Evolutionary conservation across 2,888 invertebrate species (phyloP), one percentile per base, ranked within the genome.

Genomic region (Cryptosula pallasiana): DNA sequence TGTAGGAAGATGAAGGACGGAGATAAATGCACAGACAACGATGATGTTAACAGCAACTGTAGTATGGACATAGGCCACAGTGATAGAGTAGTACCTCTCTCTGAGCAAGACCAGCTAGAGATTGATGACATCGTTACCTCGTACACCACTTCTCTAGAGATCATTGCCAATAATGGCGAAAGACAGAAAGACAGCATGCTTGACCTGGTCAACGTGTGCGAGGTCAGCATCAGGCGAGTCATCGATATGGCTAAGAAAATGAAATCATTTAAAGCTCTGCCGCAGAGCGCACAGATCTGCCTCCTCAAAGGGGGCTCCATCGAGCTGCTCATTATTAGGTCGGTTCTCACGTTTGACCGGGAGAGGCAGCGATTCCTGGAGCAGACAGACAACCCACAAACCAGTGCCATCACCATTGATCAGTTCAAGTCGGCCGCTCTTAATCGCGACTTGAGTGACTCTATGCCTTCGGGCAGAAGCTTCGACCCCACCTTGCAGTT

Each of bases 231-330:
- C 77, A 87, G 95, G 74, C 88, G 97, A 72, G 86, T 89, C 34
- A 88, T 89, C 71, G 87, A 88, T 80, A 89, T 89, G 88, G 87
- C 88, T 32, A 89, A 89, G 80, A 86, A 87, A 78, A 85, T 88
- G 71, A 81, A 82, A 76, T 92, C 93, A 0, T 98, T 98, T 86
- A 93, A 93, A 85, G 93, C 92, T 80, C 91, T 98, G 89, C 94
- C 95, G 80, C 94, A 95, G 81, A 93, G 93, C 78, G 97, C 98
- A 84, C 96, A 97, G 87, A 90, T 94, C 73, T 90, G 91, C 32
- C 86, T 95, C 36, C 85, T 95, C n/a, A 95, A 95, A 84, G 96
- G 96, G 1, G 95, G 96, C 0, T 95, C 95, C 81, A 95, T 94
- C 69, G 97, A 98, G 86, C 92, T 98, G 90, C 91, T 98, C 91